Percentiles rank a stretch among this genome's conserved stretches.
These are phyloP conservation scores for Vannuccia rotundouncinata DNA, from an alignment of 2,888 invertebrate species.

Conservation along the genomic window DNA sequence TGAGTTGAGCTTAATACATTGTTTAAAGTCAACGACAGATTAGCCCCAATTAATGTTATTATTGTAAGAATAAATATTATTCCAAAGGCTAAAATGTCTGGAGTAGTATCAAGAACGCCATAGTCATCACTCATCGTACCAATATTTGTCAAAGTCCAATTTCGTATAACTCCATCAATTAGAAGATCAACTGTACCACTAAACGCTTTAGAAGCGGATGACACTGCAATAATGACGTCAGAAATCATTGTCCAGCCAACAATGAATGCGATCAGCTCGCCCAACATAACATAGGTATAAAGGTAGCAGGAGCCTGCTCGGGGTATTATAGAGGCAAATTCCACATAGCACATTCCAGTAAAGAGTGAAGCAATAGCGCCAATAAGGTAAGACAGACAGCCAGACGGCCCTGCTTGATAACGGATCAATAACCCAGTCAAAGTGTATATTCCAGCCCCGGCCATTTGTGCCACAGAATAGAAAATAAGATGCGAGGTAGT, in stretches of 20 bases:
- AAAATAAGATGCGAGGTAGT: constrained; percentile 34
- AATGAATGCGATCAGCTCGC: constrained; percentile 39
- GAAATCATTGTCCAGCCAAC: constrained; percentile 41
- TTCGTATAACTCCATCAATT: constrained; percentile 33
- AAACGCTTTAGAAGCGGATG: constrained; percentile 38
- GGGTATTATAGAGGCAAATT: constrained; percentile 40
- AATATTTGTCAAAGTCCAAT: constrained; percentile 32
- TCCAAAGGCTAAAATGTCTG: constrained; percentile 35
- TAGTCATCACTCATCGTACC: not conserved
- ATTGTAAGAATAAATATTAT: constrained; percentile 32
- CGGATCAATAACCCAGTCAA: constrained; percentile 36
- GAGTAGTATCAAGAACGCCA: constrained; percentile 12
- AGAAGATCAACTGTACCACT: constrained; percentile 37
- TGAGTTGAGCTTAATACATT: constrained; percentile 33
- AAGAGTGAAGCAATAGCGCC: constrained; percentile 30
- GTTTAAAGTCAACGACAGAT: constrained; percentile 39
- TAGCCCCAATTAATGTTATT: constrained; percentile 37
- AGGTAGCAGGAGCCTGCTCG: constrained; percentile 37
- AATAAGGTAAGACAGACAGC: constrained; percentile 35
- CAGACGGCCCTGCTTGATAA: constrained; percentile 32
- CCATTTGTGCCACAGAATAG: constrained; percentile 37
- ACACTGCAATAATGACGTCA: constrained; percentile 36
- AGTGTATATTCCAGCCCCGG: constrained; percentile 40
- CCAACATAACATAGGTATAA: constrained; percentile 38
- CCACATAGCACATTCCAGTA: constrained; percentile 39